These are phyloP conservation scores for Halisarca cf. caerulea DNA, from an alignment of 37 sponge, comb jelly and placozoan species.

Conservation along the genomic window DNA sequence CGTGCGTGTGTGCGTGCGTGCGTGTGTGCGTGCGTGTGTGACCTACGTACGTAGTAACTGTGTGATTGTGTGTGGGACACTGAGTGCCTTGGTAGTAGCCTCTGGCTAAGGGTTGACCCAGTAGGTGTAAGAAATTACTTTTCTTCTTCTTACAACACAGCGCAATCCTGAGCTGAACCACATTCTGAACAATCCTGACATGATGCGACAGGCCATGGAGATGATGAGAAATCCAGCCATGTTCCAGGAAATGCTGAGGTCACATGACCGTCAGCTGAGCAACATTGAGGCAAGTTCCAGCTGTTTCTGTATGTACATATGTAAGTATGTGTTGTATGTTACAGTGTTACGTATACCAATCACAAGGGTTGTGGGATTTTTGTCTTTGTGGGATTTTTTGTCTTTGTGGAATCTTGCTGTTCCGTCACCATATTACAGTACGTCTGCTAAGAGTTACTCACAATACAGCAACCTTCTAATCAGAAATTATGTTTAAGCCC, in stretches of 20 bases:
- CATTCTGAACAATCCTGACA: constrained; percentile 91
- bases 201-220: constrained; percentile 95
- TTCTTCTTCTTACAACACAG: constrained; percentile 1
- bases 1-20: constrained; percentile 25
- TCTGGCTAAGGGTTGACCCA: neutral
- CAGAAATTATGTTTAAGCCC: too few species aligned
- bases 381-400: too few species aligned
- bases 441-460: too few species aligned
- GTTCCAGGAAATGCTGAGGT: constrained; percentile 85
- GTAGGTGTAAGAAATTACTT: too few species aligned
- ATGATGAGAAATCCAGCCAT: constrained; percentile 91
- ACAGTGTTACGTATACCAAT: too few species aligned
- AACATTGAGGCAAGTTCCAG: constrained; percentile 88
- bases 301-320: too few species aligned
- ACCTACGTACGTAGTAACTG: neutral
- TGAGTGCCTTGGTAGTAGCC: neutral
- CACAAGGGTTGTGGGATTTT: too few species aligned
- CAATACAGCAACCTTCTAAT: too few species aligned
- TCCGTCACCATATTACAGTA: too few species aligned
- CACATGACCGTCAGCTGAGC: constrained; percentile 90
- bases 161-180: constrained; percentile 86
- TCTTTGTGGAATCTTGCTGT: too few species aligned
- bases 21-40: constrained; percentile 38
- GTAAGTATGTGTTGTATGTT: too few species aligned
- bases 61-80: neutral